Conservation (phyloP, 1,140 invertebrate species). For the Bacillus rossius region DNA sequence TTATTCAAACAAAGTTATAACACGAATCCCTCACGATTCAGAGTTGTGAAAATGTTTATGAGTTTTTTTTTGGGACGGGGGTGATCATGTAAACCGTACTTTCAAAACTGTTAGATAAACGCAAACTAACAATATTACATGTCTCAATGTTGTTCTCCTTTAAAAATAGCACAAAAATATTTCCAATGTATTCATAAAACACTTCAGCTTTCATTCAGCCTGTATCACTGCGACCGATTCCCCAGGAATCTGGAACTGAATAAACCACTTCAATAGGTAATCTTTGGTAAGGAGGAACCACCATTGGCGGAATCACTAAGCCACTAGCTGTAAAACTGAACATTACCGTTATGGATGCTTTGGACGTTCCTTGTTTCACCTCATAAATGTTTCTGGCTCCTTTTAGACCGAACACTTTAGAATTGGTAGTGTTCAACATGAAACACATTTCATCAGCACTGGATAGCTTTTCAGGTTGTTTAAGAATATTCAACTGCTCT, state of each 20-base stretch:
- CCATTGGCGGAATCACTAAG: slow-evolving; percentile 24
- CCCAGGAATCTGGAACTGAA: background rate
- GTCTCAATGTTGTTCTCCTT: background rate
- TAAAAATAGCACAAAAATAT: background rate
- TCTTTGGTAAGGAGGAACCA: slow-evolving; percentile 31
- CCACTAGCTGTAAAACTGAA: slow-evolving; percentile 30
- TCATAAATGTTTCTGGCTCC: slow-evolving; percentile 34
- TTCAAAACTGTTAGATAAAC: too few species aligned
- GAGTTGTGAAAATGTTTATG: too few species aligned
- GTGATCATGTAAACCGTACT: too few species aligned
- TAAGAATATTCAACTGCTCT: too few species aligned
- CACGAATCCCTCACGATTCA: too few species aligned
- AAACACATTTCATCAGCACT: too few species aligned
- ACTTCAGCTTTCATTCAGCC: slow-evolving; percentile 1
- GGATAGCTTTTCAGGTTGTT: too few species aligned
- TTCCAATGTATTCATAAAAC: slow-evolving; percentile 3
- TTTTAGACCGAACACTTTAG: slow-evolving; percentile 28
- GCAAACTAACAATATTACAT: background rate
- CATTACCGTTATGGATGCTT: slow-evolving; percentile 32
- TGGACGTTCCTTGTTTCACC: slow-evolving; percentile 28
- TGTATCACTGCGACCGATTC: background rate
- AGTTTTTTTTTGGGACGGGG: too few species aligned
- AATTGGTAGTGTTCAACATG: too few species aligned
- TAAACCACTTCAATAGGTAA: slow-evolving; percentile 22
- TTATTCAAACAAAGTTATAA: too few species aligned